Evolutionary conservation across 2,888 invertebrate genomes (phyloP).

Genomic region (Sesia bembeciformis): DNA sequence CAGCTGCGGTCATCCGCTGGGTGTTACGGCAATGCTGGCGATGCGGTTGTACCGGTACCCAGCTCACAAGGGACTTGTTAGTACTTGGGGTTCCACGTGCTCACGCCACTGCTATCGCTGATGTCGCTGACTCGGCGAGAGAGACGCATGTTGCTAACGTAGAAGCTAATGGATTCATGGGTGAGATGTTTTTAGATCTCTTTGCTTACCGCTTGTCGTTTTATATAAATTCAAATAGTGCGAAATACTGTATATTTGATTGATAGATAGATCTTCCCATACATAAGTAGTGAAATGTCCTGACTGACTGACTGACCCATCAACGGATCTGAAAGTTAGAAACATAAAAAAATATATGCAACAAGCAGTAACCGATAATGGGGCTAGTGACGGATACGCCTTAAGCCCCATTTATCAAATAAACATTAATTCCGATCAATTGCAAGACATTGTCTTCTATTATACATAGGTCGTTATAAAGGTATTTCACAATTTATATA

Average conservation of each 20-base stretch:
- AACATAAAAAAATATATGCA: too few relatives aligned
- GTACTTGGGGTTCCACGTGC: slow-evolving; percentile 56
- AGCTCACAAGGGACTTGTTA: slow-evolving; percentile 47
- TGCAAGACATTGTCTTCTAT: not conserved
- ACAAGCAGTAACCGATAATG: too few relatives aligned
- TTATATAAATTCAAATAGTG: too few relatives aligned
- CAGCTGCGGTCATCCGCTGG: slow-evolving; percentile 56
- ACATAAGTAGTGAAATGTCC: too few relatives aligned
- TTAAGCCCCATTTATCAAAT: not conserved
- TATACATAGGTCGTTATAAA: not conserved
- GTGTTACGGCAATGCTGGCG: slow-evolving; percentile 44
- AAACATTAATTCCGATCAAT: not conserved
- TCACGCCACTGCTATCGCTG: slow-evolving; percentile 50
- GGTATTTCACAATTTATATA: not conserved
- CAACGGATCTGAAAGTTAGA: too few relatives aligned
- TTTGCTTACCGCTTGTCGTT: too few relatives aligned
- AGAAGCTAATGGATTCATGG: slow-evolving; percentile 37
- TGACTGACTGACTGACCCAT: too few relatives aligned
- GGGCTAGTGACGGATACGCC: not conserved
- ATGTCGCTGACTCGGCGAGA: slow-evolving; percentile 34
- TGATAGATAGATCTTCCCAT: too few relatives aligned
- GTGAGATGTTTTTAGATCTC: slow-evolving; percentile 19
- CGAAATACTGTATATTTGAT: too few relatives aligned
- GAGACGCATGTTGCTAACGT: slow-evolving; percentile 29
- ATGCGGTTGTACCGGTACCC: slow-evolving; percentile 38